Conservation (phyloP, 2,113 vertebrate species). For the Pomatorhinus ruficollis region DNA sequence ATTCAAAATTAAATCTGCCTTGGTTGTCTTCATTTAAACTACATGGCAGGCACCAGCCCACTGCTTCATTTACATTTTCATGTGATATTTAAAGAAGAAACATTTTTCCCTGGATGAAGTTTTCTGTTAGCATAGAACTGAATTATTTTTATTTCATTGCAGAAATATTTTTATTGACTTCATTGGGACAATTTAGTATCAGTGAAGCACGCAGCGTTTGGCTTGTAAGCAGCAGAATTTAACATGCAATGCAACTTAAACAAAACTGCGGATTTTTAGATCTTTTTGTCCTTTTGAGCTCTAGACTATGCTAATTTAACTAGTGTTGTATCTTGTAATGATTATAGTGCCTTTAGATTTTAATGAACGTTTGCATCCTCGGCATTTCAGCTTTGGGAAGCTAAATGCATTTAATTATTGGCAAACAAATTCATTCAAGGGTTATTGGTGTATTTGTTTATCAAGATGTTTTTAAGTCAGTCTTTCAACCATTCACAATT, state of each 20-base stretch:
- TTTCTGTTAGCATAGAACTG: neutral
- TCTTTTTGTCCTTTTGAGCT: neutral
- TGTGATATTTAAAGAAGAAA: conserved; percentile 28
- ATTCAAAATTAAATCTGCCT: neutral
- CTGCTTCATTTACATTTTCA: conserved; percentile 44
- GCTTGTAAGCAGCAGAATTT: conserved; percentile 12
- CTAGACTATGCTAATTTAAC: neutral
- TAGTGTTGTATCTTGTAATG: neutral
- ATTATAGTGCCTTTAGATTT: conserved; percentile 1
- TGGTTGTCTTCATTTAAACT: conserved; percentile 7
- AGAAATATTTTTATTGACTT: neutral
- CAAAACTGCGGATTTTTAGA: neutral
- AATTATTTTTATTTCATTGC: conserved; percentile 6
- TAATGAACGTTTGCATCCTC: neutral
- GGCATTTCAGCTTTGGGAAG: neutral
- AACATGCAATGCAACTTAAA: neutral
- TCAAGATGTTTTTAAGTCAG: conserved; percentile 20
- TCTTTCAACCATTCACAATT: conserved; percentile 15
- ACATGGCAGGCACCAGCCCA: conserved; percentile 3
- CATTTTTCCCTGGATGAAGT: neutral
- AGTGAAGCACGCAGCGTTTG: neutral
- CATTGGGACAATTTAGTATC: neutral
- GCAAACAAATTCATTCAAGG: neutral
- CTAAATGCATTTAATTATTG: neutral
- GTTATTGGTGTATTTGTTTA: conserved; percentile 23